Base-by-base conservation (phyloP, 2,113 vertebrate species). In the Zosterops pallidus region DNA sequence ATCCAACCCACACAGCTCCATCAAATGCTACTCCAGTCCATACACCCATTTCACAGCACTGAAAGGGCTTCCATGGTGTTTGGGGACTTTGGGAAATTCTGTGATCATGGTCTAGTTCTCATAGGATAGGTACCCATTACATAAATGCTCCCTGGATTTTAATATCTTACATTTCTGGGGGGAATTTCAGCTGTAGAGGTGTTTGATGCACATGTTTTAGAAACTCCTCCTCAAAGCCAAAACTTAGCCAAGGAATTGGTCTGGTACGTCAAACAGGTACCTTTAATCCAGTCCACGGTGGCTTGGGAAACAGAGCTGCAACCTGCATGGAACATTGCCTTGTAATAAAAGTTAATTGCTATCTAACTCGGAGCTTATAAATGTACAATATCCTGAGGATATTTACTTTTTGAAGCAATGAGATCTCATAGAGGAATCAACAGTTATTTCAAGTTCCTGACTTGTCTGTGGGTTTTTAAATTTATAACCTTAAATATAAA, bases 11-110 rank as follows among this genome's bases (percentile, higher is more conserved):
- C 57, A 44, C 26, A 9, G 18, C 12, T 74, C 41, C 52, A 44
- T 29, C 47, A 67, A 77, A 39, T 31, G 26, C 24, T 47, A 2
- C 35, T 60, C 47, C 53, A 83, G 44, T 4, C 60, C 47, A 25
- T 5, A 11, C 0, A 0, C 4, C 21, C 3, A 0, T 64, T 44
- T 77, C 47, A 56, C 29, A 64, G 59, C 5, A 9, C 39, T 62
- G 55, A 37, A 70, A 65, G 44, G 12, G 42, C 23, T 29, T 29
- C 64, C 3, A 0, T 29, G 33, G 44, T 6, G 11, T 60, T 63
- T 44, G 4, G 25, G 56, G 46, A 22, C 28, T 71, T n/a, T 46
- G n/a, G 49, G 69, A 83, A 89, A 95, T 46, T 26, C 64, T 2
- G 2, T 25, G 0, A 26, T 42, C 6, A 35, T 35, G 25, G 21